Base-by-base conservation (phyloP, 2,113 vertebrate genomes). In the Corythornis vintsioides region DNA sequence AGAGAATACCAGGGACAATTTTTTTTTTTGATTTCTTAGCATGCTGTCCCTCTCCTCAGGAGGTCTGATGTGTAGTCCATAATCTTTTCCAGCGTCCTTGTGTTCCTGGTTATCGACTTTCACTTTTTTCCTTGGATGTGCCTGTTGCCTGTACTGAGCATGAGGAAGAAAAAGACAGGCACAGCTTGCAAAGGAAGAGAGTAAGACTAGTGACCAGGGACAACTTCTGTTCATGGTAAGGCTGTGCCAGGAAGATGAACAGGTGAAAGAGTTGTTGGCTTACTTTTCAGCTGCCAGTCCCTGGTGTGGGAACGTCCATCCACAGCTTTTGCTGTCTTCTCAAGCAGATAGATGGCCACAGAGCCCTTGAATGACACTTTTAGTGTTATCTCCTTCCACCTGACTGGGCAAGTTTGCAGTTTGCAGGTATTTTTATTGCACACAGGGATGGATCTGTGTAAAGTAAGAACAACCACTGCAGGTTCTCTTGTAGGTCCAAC, bases 51-150 rank as follows among this genome's bases (percentile, higher is more conserved):
- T 84, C 25, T 38, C 13, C 4, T 60, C 71, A 45, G 59, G 33
- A 13, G 77, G 42, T 59, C 67, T 84, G 52, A 31, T 85, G 19
- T 43, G 7, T 5, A 80, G 77, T 73, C 45, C 71, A 50, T 85
- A 89, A 86, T 87, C 56, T 83, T 42, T 53, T 59, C 13, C 1
- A 5, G 20, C 87, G 72, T 73, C 47, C 15, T 31, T 76, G 38
- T 92, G 64, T 79, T 96, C 69, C 52, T 56, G 38, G 89, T 91
- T 80, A 87, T 92, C 57, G 3, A 56, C 81, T 91, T 86, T 92
- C 76, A 60, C 45, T 88, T 93, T 85, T 78, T 61, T 43, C 8
- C 71, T 79, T 6, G 25, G 53, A 35, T 78, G 42, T 80, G 47
- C 47, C 80, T 76, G 64, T 86, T 81, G 42, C 42, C 73, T 53